Conservation (phyloP, 2,797 vertebrate species). For the Peromyscus nudipes region DNA sequence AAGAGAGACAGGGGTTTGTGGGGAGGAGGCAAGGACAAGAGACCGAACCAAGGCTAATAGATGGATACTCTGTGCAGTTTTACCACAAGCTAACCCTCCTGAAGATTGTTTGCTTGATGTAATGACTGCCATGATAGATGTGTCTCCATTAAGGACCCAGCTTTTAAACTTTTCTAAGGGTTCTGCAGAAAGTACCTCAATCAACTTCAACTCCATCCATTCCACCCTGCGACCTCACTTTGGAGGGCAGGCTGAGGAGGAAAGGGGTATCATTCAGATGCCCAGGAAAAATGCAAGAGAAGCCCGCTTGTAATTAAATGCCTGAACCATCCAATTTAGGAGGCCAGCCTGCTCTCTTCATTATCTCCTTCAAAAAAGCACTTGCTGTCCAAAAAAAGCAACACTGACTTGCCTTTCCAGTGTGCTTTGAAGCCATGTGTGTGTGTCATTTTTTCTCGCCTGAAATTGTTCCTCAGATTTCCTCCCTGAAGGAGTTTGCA, state of each 20-base stretch:
- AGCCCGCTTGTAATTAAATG: neutral
- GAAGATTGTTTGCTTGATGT: neutral
- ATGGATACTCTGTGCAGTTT: neutral
- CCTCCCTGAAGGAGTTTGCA: slow-evolving; percentile 80
- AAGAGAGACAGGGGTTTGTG: neutral
- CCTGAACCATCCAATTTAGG: neutral
- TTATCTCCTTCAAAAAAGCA: neutral
- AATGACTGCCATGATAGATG: neutral
- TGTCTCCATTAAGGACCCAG: neutral
- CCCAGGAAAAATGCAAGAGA: neutral
- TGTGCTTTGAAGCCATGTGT: slow-evolving; percentile 40
- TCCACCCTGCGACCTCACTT: neutral
- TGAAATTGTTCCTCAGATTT: slow-evolving; percentile 73
- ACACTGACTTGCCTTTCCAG: neutral
- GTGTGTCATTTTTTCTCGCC: slow-evolving; percentile 50
- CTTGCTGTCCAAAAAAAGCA: neutral
- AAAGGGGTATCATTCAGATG: neutral
- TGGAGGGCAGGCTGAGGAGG: neutral
- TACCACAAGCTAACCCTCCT: neutral
- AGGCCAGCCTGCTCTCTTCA: neutral
- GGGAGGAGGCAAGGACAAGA: neutral
- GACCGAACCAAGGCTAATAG: neutral
- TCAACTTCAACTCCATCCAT: slow-evolving; percentile 6
- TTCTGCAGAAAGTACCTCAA: slow-evolving; percentile 56
- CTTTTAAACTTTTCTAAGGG: slow-evolving; percentile 38